These are phyloP conservation scores for Gibbula magus DNA, from an alignment of 2,888 invertebrate genomes.

Conservation along the genomic window DNA sequence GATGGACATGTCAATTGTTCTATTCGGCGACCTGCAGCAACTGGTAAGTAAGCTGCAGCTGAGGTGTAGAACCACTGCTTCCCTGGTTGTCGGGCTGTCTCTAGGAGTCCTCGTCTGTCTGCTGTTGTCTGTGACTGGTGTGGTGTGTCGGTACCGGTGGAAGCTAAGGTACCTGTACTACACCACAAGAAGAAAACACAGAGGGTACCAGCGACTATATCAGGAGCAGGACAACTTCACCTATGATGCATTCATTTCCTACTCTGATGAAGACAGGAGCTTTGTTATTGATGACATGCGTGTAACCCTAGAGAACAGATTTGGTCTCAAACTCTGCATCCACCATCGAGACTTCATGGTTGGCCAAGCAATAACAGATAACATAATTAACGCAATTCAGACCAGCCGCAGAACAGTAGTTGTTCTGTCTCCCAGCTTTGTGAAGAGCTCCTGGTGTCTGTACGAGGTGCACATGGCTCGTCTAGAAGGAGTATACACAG, in stretches of 20 bases:
- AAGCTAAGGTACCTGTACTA: constrained; percentile 21
- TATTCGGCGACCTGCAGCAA: not conserved
- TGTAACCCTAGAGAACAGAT: constrained; percentile 30
- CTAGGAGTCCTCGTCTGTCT: constrained; percentile 16
- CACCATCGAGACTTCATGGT: constrained; percentile 40
- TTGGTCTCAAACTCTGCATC: constrained; percentile 31
- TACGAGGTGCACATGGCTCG: constrained; percentile 45
- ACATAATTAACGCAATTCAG: constrained; percentile 39
- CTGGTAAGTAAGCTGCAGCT: constrained; percentile 1
- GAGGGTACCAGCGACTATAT: not conserved
- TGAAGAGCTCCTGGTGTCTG: constrained; percentile 41
- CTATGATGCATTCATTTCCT: constrained; percentile 39
- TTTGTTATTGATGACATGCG: constrained; percentile 24
- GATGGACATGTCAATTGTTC: not conserved
- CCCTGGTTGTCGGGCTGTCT: constrained; percentile 17
- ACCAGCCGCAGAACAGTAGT: constrained; percentile 36
- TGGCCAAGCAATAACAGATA: constrained; percentile 36
- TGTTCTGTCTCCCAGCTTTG: constrained; percentile 33
- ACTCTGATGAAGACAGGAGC: constrained; percentile 34
- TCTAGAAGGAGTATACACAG: constrained; percentile 41
- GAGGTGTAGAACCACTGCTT: constrained; percentile 29
- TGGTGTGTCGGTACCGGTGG: constrained; percentile 13
- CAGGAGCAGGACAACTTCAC: constrained; percentile 14
- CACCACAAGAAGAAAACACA: not conserved
- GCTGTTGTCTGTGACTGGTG: not conserved